These are phyloP conservation scores for Daboia siamensis DNA, from an alignment of 2,113 vertebrate genomes.

Conservation along the genomic window DNA sequence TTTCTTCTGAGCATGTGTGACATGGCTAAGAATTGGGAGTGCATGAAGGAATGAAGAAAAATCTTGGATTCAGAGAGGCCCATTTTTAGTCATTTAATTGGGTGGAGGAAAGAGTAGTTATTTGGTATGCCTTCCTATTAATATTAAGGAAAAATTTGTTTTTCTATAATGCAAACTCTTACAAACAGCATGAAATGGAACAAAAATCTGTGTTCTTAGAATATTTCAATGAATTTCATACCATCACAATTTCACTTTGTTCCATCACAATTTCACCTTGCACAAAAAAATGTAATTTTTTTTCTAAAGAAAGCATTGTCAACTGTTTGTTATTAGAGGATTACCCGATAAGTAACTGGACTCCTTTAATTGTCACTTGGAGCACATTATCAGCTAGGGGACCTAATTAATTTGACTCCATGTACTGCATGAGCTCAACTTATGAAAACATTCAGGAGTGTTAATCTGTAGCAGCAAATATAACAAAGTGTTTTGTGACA, in stretches of 20 bases:
- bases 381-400: not conserved
- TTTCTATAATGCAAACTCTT: not conserved
- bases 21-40: not conserved
- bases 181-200: not conserved
- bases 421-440: not conserved
- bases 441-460: not conserved
- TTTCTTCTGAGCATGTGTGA: not conserved
- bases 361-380: not conserved
- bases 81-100: not conserved
- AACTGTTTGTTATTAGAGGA: not conserved
- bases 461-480: not conserved
- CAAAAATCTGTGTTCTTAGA: not conserved
- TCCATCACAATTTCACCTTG: not conserved
- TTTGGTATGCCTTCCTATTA: not conserved
- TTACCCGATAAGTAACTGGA: not conserved
- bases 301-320: not conserved
- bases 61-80: not conserved
- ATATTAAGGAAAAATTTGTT: not conserved
- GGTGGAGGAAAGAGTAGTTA: not conserved
- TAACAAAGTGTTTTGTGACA: not conserved
- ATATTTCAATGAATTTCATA: not conserved
- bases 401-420: not conserved
- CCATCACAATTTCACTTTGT: slow-evolving; percentile 1
- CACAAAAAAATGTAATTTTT: not conserved
- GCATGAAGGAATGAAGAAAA: not conserved